Evolutionary conservation across 92 coral and sea anemone species (phyloP).

Genomic region (Paragorgia papillata): DNA sequence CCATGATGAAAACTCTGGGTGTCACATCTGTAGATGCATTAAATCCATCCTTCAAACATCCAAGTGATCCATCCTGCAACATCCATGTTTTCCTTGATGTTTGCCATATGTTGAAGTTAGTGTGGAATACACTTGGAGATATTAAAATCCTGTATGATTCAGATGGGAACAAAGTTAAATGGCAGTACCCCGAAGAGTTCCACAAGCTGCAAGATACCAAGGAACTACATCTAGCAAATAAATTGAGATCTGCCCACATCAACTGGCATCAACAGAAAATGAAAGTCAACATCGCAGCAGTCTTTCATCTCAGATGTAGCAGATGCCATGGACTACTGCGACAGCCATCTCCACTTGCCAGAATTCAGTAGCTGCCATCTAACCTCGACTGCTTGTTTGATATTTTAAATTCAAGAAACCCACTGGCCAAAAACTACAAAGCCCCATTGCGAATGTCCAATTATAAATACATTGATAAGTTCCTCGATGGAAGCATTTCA

Average conservation of each 20-base stretch:
- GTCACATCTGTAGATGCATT: not conserved
- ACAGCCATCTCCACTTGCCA: not conserved
- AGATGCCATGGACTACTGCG: constrained; percentile 27
- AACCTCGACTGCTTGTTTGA: constrained; percentile 28
- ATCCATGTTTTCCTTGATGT: constrained; percentile 34
- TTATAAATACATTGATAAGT: not conserved
- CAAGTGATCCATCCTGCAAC: not conserved
- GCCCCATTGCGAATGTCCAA: constrained; percentile 7
- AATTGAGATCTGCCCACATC: constrained; percentile 31
- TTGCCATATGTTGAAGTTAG: constrained; percentile 30
- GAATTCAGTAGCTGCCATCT: not conserved
- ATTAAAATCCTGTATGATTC: not conserved
- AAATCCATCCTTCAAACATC: constrained; percentile 19
- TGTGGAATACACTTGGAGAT: constrained; percentile 15
- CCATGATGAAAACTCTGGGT: constrained; percentile 19
- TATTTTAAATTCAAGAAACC: constrained; percentile 4
- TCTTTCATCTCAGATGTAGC: constrained; percentile 1
- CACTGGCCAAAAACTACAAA: constrained; percentile 14
- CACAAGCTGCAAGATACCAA: constrained; percentile 21
- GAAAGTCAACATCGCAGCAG: constrained; percentile 23
- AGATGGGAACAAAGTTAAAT: constrained; percentile 15
- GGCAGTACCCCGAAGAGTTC: constrained; percentile 8
- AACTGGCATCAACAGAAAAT: constrained; percentile 31
- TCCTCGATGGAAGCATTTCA: not conserved
- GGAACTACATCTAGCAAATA: constrained; percentile 32